Base-by-base conservation (phyloP, 2,113 vertebrate species). In the Etheostoma cragini region DNA sequence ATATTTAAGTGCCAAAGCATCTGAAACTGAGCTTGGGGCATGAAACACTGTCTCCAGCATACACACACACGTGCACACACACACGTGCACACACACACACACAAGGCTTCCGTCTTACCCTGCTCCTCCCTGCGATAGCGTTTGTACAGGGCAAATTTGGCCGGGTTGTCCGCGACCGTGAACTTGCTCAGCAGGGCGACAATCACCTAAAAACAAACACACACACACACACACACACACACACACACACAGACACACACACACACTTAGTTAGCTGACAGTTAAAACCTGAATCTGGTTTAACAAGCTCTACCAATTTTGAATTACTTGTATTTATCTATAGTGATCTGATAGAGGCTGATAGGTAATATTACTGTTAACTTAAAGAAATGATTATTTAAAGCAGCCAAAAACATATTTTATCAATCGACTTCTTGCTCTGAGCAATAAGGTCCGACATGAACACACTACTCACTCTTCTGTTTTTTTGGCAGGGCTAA, bases 121-220 rank as follows among this genome's bases (percentile, higher is more conserved):
- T 99, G 98, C 90, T 99, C 98, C 82, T 98, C 97, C 66, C 96
- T 94, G 84, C 93, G 94, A 88, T 95, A 98, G 56, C 96, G 96
- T 78, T 99, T 99, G 90, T 97, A 99, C 92, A 99, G 95, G 91
- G 97, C 98, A 87, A 98, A 99, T 92, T 99, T 99, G 0, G 97
- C 96, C 7, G 98, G 98, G 92, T 98, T 99, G 94, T 99, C 98
- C 0, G 96, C 95, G 53, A 99, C 96, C 0, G 96, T 95, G 90
- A 98, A 99, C 93, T 99, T 99, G 47, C 90, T 95, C 80, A 99
- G 96, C 93, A 99, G 93, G 74, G 98, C 98, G 84, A 97, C 95
- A 0, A 99, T 98, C 30, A 99, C 98, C 82, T 99, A 96, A 56
- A 63, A 2, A 76, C 33, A 77, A 57, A 81, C 60, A 72, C 52